Conservation (phyloP, 2,113 vertebrate genomes). For the Mirounga angustirostris region DNA sequence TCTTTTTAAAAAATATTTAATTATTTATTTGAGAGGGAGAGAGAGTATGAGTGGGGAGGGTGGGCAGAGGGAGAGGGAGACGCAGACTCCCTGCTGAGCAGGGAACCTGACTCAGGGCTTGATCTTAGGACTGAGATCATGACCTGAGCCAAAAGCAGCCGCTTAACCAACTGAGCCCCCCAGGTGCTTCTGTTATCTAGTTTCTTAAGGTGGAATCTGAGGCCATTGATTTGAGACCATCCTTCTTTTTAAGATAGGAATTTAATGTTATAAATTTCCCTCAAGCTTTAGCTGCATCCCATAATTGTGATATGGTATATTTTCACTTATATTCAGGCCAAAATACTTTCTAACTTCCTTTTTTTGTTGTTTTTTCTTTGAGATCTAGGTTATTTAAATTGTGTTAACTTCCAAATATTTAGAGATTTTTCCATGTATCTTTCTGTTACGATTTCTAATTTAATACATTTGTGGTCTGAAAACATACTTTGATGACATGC, state of each 20-base stretch:
- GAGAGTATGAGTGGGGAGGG: background rate
- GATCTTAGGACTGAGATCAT: background rate
- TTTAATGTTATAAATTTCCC: conserved; percentile 1
- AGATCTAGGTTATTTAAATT: conserved; percentile 2
- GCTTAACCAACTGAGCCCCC: background rate
- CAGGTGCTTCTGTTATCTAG: background rate
- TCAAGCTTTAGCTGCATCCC: background rate
- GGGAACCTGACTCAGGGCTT: background rate
- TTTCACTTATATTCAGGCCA: conserved; percentile 23
- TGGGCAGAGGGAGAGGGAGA: background rate
- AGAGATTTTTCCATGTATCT: conserved; percentile 10
- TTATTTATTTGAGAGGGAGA: background rate
- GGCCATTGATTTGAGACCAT: background rate
- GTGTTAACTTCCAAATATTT: conserved; percentile 33
- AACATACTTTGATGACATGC: background rate
- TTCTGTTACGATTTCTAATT: conserved; percentile 38
- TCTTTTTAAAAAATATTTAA: background rate
- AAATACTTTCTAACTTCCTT: conserved; percentile 14
- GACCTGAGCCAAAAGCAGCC: background rate
- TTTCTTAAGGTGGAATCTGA: background rate
- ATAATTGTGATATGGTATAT: background rate
- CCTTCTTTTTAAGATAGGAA: conserved; percentile 2
- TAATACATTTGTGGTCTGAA: conserved; percentile 17
- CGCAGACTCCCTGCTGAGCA: background rate
- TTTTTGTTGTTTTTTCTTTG: background rate